A percentile compares a stretch with the other conserved stretches of the same genome.
Conservation (phyloP, 1,140 invertebrate genomes). For the Heliconius hewitsoni region DNA sequence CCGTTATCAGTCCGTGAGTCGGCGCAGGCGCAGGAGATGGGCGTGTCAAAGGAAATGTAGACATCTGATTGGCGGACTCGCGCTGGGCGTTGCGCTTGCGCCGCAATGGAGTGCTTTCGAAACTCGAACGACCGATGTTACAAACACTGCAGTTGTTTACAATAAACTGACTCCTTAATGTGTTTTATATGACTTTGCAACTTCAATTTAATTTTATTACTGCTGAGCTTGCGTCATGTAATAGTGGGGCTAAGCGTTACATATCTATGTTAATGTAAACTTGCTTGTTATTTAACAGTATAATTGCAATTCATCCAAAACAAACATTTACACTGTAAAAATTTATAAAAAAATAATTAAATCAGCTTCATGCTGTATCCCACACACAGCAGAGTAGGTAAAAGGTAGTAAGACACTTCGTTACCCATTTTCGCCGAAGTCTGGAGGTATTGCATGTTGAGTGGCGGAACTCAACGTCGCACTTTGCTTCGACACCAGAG, state of each 20-base stretch:
- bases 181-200: slow-evolving; percentile 77
- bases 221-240: slow-evolving; percentile 55
- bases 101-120: slow-evolving; percentile 59
- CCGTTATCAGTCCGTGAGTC: slow-evolving; percentile 54
- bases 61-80: slow-evolving; percentile 51
- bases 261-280: slow-evolving; percentile 23
- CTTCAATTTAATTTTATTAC: slow-evolving; percentile 75
- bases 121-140: slow-evolving; percentile 70
- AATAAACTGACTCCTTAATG: slow-evolving; percentile 75
- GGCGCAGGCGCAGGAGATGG: slow-evolving; percentile 62
- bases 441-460: too few species aligned
- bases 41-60: slow-evolving; percentile 55
- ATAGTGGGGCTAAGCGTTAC: slow-evolving; percentile 33
- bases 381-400: too few species aligned
- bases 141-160: slow-evolving; percentile 75
- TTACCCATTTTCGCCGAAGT: too few species aligned
- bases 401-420: too few species aligned
- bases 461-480: too few species aligned
- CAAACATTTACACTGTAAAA: not conserved
- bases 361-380: too few species aligned
- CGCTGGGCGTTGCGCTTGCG: slow-evolving; percentile 55
- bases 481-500: too few species aligned
- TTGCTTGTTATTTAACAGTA: slow-evolving; percentile 3
- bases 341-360: not conserved
- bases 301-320: slow-evolving; percentile 23